Conservation (phyloP, 2,888 invertebrate species). For the Catocala fraxini region DNA sequence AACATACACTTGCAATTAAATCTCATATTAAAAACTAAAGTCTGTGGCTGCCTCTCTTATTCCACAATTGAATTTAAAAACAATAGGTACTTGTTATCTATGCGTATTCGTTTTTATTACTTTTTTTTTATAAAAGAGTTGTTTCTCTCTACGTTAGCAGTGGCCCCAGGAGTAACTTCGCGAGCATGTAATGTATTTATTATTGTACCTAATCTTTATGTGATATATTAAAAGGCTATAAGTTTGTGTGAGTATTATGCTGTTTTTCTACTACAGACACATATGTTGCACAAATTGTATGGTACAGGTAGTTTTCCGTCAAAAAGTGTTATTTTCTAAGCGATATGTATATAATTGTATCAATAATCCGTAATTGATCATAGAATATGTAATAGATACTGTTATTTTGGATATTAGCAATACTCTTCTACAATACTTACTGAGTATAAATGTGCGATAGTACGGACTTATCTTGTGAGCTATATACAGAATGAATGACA, state of each 20-base stretch:
- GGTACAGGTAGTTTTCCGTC: constrained; percentile 27
- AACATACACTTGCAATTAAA: constrained; percentile 55
- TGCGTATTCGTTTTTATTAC: constrained; percentile 43
- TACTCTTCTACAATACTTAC: constrained; percentile 22
- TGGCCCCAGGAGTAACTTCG: constrained; percentile 65
- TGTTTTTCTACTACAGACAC: constrained; percentile 57
- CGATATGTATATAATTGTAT: constrained; percentile 36
- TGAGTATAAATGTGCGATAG: constrained; percentile 27
- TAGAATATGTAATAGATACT: constrained; percentile 22
- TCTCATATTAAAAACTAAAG: constrained; percentile 63
- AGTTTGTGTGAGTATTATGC: constrained; percentile 65
- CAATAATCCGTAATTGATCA: constrained; percentile 20
- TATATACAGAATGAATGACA: constrained; percentile 13
- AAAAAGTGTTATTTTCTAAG: constrained; percentile 45
- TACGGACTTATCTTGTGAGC: constrained; percentile 33
- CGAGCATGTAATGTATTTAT: constrained; percentile 68
- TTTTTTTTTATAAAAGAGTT: constrained; percentile 55
- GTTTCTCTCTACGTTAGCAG: constrained; percentile 59
- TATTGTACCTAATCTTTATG: constrained; percentile 73
- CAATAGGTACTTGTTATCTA: constrained; percentile 54
- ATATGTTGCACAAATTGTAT: constrained; percentile 47
- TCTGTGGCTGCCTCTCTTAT: constrained; percentile 61
- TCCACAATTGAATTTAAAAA: constrained; percentile 52
- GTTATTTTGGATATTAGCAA: constrained; percentile 18
- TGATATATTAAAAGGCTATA: constrained; percentile 80